phyloP scores from a whole-genome alignment of 2,888 invertebrate genomes.

The Caenorhabditis auriculariae region DNA sequence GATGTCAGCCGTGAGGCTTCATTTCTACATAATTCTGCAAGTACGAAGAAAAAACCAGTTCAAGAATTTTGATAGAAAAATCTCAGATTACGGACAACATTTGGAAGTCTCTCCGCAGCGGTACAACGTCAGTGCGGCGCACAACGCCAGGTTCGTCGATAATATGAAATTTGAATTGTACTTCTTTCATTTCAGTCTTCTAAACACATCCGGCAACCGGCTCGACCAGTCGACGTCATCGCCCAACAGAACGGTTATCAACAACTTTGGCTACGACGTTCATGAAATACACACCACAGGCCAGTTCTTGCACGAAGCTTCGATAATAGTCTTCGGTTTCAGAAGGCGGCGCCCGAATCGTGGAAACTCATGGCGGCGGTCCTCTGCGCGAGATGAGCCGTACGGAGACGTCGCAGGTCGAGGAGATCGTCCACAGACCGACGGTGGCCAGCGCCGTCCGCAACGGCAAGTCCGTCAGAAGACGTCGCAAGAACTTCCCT shows the following conservation, averaged over 20 bases:
- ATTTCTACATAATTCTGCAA: constrained; percentile 48
- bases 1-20: constrained; percentile 58
- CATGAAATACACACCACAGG: constrained; percentile 60
- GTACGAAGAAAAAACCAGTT: constrained; percentile 4
- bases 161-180: neutral
- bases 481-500: neutral
- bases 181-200: constrained; percentile 10
- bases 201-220: constrained; percentile 32
- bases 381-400: constrained; percentile 32
- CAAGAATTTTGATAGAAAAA: neutral
- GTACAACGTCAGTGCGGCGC: constrained; percentile 20
- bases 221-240: constrained; percentile 9
- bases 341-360: constrained; percentile 58
- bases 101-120: constrained; percentile 32
- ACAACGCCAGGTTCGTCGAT: neutral
- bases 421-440: constrained; percentile 34
- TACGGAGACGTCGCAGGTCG: constrained; percentile 25
- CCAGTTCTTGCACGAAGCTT: constrained; percentile 8
- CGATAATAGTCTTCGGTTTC: neutral
- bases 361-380: constrained; percentile 58
- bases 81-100: constrained; percentile 43
- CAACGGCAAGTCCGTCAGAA: constrained; percentile 3
- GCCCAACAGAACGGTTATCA: constrained; percentile 24
- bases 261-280: constrained; percentile 60
- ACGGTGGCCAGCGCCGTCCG: too few species aligned